A percentile compares a stretch with the other conserved stretches of the same genome.
Conservation (phyloP, 2,797 vertebrate genomes). For the Todus mexicanus region DNA sequence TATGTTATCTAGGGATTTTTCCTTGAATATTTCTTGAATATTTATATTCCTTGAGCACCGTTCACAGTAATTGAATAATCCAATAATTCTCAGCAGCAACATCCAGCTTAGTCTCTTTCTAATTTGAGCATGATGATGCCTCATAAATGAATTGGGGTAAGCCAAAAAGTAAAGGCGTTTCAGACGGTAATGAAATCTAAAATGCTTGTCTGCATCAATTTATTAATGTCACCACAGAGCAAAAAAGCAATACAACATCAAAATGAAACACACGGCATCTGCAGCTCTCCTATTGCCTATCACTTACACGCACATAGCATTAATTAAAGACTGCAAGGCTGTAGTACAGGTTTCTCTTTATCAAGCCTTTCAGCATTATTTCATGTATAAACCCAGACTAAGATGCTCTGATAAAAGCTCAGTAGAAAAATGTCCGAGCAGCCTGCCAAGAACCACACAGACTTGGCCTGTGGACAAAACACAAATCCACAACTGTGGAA, state of each 20-base stretch:
- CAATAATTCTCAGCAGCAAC: slow-evolving; percentile 40
- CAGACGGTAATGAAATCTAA: slow-evolving; percentile 33
- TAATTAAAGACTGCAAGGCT: slow-evolving; percentile 10
- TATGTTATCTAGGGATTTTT: slow-evolving; percentile 11
- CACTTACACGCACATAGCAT: not conserved
- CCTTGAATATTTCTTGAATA: slow-evolving; percentile 24
- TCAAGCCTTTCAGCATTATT: slow-evolving; percentile 12
- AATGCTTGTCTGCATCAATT: slow-evolving; percentile 37
- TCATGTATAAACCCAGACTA: slow-evolving; percentile 12
- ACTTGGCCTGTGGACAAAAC: slow-evolving; percentile 44
- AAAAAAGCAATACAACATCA: slow-evolving; percentile 26
- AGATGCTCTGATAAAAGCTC: slow-evolving; percentile 47
- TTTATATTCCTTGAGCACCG: not conserved
- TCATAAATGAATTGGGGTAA: slow-evolving; percentile 45
- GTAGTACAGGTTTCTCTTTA: slow-evolving; percentile 2
- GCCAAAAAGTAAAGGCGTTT: slow-evolving; percentile 48
- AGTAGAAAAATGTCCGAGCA: not conserved
- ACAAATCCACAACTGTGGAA: slow-evolving; percentile 42
- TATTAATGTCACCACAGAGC: slow-evolving; percentile 36
- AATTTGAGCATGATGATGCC: slow-evolving; percentile 45
- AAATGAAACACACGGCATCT: not conserved
- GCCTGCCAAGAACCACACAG: slow-evolving; percentile 60
- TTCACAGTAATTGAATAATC: slow-evolving; percentile 57
- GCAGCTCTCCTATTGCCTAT: not conserved
- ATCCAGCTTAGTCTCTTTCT: slow-evolving; percentile 33